phyloP scores from a whole-genome alignment of 2,113 vertebrate genomes.

The Oostethus manadensis region DNA sequence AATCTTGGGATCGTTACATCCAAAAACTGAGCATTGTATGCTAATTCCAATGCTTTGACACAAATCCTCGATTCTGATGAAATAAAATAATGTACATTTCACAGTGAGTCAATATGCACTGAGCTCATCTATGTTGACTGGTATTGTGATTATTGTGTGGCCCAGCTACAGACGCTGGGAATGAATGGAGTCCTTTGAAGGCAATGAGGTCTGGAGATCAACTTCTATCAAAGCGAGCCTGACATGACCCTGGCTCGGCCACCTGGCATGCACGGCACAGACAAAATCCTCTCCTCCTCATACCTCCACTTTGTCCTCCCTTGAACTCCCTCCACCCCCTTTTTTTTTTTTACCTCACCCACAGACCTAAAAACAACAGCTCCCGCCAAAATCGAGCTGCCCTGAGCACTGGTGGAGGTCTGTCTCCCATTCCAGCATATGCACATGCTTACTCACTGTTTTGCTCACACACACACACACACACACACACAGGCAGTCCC shows the following conservation, averaged over 20 bases:
- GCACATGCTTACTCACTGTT: not conserved
- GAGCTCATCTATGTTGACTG: too few relatives aligned
- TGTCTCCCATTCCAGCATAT: constrained; percentile 26
- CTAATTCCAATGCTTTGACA: too few relatives aligned
- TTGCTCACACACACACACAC: constrained; percentile 1
- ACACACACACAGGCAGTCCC: constrained; percentile 1
- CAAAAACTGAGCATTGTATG: too few relatives aligned
- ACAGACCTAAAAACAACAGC: constrained; percentile 20
- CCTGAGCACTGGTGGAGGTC: constrained; percentile 40
- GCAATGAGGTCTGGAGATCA: constrained; percentile 46
- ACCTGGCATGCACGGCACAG: constrained; percentile 1
- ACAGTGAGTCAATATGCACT: too few relatives aligned
- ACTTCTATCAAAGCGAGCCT: constrained; percentile 41
- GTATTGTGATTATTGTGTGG: too few relatives aligned
- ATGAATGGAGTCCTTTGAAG: constrained; percentile 27
- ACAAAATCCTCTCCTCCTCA: constrained; percentile 15
- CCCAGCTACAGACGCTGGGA: not conserved
- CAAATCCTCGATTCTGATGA: constrained; percentile 11
- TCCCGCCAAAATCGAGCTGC: constrained; percentile 49
- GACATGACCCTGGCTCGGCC: constrained; percentile 31
- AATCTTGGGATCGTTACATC: too few relatives aligned
- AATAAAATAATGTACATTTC: not conserved
- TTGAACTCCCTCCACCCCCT: not conserved
- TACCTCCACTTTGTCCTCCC: not conserved
- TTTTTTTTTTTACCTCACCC: constrained; percentile 10